A percentile compares a stretch with the other conserved stretches of the same genome.
phyloP scores from a whole-genome alignment of 2,888 invertebrate genomes.

The Napeogenes inachia region DNA sequence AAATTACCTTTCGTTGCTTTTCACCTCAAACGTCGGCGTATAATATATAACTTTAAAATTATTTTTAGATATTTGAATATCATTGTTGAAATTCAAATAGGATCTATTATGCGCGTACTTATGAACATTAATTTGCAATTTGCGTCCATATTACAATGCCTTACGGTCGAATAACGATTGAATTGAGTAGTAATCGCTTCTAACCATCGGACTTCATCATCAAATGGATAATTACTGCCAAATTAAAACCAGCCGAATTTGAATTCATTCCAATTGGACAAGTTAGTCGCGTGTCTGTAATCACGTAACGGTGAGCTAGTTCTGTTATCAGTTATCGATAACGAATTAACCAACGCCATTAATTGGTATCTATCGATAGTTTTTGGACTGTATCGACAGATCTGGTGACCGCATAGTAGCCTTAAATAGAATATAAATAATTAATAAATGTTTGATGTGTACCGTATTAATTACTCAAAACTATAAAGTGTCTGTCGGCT shows the following conservation, averaged over 20 bases:
- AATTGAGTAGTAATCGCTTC: slow-evolving; percentile 13
- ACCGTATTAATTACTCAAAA: no score
- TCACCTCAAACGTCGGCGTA: slow-evolving; percentile 25
- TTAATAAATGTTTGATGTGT: no score
- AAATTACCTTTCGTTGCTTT: slow-evolving; percentile 54
- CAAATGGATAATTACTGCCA: slow-evolving; percentile 43
- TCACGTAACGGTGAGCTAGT: slow-evolving; percentile 48
- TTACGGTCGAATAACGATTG: slow-evolving; percentile 7
- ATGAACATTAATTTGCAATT: not conserved
- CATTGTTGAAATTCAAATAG: not conserved
- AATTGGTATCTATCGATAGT: slow-evolving; percentile 13
- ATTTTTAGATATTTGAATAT: not conserved
- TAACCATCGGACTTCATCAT: slow-evolving; percentile 32
- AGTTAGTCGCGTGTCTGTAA: slow-evolving; percentile 35
- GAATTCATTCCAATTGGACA: slow-evolving; percentile 45
- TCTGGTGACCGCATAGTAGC: not conserved
- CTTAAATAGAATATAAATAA: not conserved
- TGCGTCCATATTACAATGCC: slow-evolving; percentile 8
- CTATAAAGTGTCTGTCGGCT: no score
- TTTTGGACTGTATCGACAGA: slow-evolving; percentile 6
- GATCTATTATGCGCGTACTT: slow-evolving; percentile 7
- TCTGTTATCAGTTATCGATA: slow-evolving; percentile 33
- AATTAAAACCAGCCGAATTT: slow-evolving; percentile 48
- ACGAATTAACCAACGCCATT: slow-evolving; percentile 40
- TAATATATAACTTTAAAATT: not conserved